A percentile compares a stretch with the other conserved stretches of the same genome.
Conservation (phyloP, 2,888 invertebrate genomes). For the Syritta pipiens region DNA sequence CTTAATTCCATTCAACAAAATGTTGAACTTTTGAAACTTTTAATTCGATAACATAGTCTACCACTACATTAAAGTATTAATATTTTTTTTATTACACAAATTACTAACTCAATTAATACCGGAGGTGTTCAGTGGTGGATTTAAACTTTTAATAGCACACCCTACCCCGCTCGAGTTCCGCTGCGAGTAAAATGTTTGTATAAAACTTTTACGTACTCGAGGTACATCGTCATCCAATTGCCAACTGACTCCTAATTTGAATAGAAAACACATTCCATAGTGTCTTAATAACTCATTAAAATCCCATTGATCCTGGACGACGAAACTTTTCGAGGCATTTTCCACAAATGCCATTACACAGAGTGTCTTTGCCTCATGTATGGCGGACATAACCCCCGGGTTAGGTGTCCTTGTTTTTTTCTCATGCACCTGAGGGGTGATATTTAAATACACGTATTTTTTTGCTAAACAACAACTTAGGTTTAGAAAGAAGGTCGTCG, state of each 20-base stretch:
- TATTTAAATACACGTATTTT: neutral
- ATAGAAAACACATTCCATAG: conserved; percentile 53
- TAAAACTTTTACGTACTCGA: conserved; percentile 31
- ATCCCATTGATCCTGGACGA: conserved; percentile 44
- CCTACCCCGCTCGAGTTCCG: too few relatives aligned
- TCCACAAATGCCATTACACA: conserved; percentile 38
- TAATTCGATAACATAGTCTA: neutral
- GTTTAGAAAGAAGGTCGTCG: neutral
- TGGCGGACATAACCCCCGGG: conserved; percentile 14
- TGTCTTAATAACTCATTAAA: conserved; percentile 58
- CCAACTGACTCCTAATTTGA: conserved; percentile 40
- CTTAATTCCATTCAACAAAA: neutral
- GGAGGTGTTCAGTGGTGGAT: conserved; percentile 26
- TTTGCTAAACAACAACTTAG: neutral
- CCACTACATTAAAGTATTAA: conserved; percentile 12
- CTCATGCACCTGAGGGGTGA: neutral
- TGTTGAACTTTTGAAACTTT: neutral
- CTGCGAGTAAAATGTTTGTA: conserved; percentile 33
- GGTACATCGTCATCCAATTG: conserved; percentile 3
- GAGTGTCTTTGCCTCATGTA: conserved; percentile 11
- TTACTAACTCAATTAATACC: conserved; percentile 45
- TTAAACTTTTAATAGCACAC: conserved; percentile 45
- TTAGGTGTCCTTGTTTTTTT: conserved; percentile 1
- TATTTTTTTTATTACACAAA: conserved; percentile 41
- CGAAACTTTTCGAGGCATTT: conserved; percentile 34